Conservation (phyloP, 2,113 vertebrate species). For the Mungos mungo region DNA sequence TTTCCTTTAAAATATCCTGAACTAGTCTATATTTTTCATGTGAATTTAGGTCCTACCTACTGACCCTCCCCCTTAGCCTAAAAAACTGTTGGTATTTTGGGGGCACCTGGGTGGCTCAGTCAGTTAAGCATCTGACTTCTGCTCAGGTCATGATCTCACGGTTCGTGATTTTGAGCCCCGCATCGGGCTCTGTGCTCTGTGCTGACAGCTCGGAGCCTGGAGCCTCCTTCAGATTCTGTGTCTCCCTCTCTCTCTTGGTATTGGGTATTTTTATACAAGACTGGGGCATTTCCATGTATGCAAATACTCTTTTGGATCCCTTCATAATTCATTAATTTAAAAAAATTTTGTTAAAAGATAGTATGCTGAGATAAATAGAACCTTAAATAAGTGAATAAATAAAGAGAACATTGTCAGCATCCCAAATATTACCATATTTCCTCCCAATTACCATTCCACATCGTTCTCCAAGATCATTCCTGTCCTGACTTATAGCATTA, state of each 20-base stretch:
- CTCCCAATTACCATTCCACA: not conserved
- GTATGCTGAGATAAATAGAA: not conserved
- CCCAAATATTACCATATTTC: not conserved
- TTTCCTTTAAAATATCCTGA: not conserved
- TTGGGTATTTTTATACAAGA: not conserved
- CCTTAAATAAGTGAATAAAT: not conserved
- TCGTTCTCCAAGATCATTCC: not conserved
- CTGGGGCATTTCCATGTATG: not conserved
- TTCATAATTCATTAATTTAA: not conserved
- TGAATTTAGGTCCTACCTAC: not conserved
- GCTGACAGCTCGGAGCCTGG: too few species aligned
- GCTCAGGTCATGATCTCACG: too few species aligned
- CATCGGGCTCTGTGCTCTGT: too few species aligned
- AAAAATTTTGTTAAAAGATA: not conserved
- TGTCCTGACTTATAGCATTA: not conserved
- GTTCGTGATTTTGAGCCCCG: too few species aligned
- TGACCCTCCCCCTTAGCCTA: not conserved
- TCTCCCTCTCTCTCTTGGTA: not conserved
- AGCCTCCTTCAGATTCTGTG: too few species aligned
- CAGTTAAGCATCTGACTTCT: too few species aligned
- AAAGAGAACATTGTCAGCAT: not conserved
- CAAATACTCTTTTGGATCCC: not conserved
- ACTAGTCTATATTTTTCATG: not conserved
- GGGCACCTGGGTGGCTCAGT: too few species aligned
- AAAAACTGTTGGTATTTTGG: not conserved